phyloP scores from a whole-genome alignment of 2,797 vertebrate species.

The Artibeus lituratus region DNA sequence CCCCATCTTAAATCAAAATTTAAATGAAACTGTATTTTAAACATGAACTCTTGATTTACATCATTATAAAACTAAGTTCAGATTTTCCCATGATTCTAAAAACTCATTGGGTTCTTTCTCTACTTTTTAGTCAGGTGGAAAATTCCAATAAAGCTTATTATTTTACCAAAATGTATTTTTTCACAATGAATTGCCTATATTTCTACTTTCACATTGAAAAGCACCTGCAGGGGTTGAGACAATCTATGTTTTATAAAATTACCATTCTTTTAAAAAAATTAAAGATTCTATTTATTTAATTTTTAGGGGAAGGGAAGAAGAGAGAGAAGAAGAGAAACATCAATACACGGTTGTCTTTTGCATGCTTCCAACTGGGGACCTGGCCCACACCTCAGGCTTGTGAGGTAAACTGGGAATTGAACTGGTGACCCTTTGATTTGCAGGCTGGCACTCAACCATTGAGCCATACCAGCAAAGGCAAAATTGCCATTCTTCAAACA shows the following conservation, averaged over 20 bases:
- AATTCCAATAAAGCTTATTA: not conserved
- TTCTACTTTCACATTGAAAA: not conserved
- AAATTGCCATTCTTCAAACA: not conserved
- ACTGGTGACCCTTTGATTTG: no score
- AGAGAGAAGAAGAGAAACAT: no score
- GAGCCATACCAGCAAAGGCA: not conserved
- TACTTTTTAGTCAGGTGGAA: not conserved
- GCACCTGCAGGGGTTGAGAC: not conserved
- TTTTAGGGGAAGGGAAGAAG: no score
- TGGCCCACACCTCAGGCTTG: no score
- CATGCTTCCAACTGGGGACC: no score
- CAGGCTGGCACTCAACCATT: no score
- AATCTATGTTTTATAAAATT: not conserved
- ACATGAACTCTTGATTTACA: not conserved
- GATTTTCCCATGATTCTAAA: not conserved
- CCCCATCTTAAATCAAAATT: not conserved
- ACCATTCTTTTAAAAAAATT: not conserved
- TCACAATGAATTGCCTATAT: not conserved
- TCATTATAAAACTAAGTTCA: not conserved
- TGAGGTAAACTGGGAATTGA: no score
- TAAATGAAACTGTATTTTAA: not conserved
- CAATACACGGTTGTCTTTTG: no score
- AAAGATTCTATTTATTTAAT: no score
- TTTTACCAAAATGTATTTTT: not conserved
- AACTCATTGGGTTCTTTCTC: not conserved